Evolutionary conservation across 2,113 vertebrate genomes (phyloP).

Genomic region (Sprattus sprattus): DNA sequence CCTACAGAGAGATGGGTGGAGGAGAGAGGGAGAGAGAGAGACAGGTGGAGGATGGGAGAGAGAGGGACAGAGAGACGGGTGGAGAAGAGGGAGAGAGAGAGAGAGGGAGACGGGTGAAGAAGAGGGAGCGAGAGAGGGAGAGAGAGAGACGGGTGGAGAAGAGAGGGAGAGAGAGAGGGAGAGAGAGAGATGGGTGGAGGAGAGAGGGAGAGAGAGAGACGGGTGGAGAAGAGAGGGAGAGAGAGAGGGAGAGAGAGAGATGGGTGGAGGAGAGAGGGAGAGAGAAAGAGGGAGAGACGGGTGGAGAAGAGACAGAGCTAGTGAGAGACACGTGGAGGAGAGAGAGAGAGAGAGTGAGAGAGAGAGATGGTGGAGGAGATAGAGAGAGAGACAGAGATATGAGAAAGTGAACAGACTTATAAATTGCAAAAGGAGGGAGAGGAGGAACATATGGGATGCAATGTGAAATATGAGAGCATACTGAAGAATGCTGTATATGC

Average conservation of each 20-base stretch:
- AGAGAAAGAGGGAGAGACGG: background rate
- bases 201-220: background rate
- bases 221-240: background rate
- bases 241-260: constrained; percentile 12
- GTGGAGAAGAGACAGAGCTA: background rate
- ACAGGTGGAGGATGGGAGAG: background rate
- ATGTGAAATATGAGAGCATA: background rate
- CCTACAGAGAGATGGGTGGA: constrained; percentile 58
- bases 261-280: background rate
- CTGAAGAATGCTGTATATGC: background rate
- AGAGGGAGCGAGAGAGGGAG: background rate
- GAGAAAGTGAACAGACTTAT: no score
- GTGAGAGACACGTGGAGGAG: background rate
- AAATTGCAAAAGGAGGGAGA: background rate
- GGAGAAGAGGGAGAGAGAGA: background rate
- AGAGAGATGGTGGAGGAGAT: no score
- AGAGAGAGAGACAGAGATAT: background rate
- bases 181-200: constrained; percentile 19
- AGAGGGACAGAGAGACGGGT: background rate
- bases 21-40: background rate
- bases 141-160: background rate
- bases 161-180: background rate
- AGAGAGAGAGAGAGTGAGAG: background rate
- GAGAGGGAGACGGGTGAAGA: background rate
- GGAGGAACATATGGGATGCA: background rate